Evolutionary conservation across 2,797 vertebrate species (phyloP), one percentile per base, ranked within the genome.

Genomic region (Ambastaia sidthimunki): DNA sequence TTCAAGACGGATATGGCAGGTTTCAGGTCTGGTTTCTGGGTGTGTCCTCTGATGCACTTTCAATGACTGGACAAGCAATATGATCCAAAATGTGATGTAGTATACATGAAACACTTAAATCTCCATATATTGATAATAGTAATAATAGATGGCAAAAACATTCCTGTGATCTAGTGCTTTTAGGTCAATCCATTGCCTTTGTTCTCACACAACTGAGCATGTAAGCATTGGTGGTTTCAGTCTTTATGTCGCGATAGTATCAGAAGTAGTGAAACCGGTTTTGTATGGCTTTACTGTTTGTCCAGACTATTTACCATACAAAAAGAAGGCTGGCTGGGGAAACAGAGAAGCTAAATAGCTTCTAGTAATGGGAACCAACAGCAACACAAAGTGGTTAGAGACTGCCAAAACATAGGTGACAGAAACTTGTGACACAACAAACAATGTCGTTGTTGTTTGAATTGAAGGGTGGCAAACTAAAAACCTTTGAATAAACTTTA

Each of bases 1-100:
- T 13, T 25, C 3, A 5, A 60, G 23, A 25, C 13, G 12, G 23
- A 16, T 60, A 60, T 28, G 23, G 25, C 59, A 60, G 23, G 85
- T 91, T 90, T 91, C 83, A 76, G 80, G 72, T 85, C 65, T 37
- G 86, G 91, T 93, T 92, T 93, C 91, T 90, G 90, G 93, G 92
- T 87, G 93, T 91, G 90, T 88, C 84, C 48, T 66, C 21, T 31
- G 28, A 23, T 15, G 23, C 9, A 73, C 21, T 67, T 73, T 80
- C 70, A 44, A 16, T 52, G 25, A 13, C 55, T 57, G 50, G 60
- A 80, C 71, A 41, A 1, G 3, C 7, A 37, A 4, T 9, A 4
- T 69, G 21, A 21, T 47, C n/a, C 0, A 12, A 50, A 70, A 18
- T 23, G 2, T 37, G 25, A 52, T 15, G 31, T 50, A 13, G 62